These are phyloP conservation scores for Dilophus febrilis DNA, from an alignment of 2,888 invertebrate species.

Conservation along the genomic window DNA sequence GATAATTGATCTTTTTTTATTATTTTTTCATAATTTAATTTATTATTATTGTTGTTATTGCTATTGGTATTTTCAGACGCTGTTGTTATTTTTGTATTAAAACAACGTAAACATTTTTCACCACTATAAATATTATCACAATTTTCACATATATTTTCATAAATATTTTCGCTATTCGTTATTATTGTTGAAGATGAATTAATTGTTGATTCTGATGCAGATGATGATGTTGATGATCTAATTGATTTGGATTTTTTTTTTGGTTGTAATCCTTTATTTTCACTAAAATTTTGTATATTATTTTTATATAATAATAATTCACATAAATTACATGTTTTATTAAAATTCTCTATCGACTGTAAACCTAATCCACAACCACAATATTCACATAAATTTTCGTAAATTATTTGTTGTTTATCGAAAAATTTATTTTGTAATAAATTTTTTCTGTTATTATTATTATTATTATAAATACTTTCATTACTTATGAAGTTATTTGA, in stretches of 20 bases:
- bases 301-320: slow-evolving; percentile 13
- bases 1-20: not conserved
- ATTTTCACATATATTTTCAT: slow-evolving; percentile 26
- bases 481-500: no score
- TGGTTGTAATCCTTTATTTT: no score
- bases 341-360: slow-evolving; percentile 16
- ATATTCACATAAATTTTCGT: slow-evolving; percentile 26
- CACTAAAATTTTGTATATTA: no score
- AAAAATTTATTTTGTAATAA: no score
- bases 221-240: no score
- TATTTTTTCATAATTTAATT: no score
- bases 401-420: slow-evolving; percentile 8
- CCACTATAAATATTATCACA: slow-evolving; percentile 23
- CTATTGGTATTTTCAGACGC: not conserved
- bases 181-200: not conserved
- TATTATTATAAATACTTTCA: no score
- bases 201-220: not conserved
- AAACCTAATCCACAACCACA: slow-evolving; percentile 27
- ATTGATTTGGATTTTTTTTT: no score
- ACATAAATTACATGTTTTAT: slow-evolving; percentile 25
- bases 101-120: slow-evolving; percentile 16
- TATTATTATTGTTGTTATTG: not conserved
- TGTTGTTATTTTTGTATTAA: not conserved
- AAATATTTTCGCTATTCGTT: slow-evolving; percentile 14
- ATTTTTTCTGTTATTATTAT: no score